Percentiles rank a stretch among this genome's conserved stretches.
These are phyloP conservation scores for Enoplosus armatus DNA, from an alignment of 2,797 vertebrate genomes.

Conservation along the genomic window DNA sequence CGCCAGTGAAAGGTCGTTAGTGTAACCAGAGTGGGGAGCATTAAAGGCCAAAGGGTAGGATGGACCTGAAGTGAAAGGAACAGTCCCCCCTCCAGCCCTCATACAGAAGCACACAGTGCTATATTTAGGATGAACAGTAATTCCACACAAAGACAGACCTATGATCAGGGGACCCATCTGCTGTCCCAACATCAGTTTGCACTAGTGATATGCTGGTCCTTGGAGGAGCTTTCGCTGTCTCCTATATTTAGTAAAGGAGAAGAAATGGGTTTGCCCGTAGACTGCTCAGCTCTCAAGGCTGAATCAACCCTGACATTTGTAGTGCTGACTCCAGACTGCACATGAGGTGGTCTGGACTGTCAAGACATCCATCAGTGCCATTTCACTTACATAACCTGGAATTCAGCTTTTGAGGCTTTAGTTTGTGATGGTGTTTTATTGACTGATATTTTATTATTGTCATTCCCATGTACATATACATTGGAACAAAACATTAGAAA, in stretches of 20 bases:
- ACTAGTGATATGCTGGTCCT: slow-evolving; percentile 28
- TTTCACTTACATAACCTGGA: slow-evolving; percentile 19
- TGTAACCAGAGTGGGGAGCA: slow-evolving; percentile 87
- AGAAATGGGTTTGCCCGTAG: slow-evolving; percentile 48
- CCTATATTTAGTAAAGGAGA: slow-evolving; percentile 77
- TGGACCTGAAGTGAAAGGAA: slow-evolving; percentile 71
- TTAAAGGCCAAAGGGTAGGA: slow-evolving; percentile 86
- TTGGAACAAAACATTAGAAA: neutral
- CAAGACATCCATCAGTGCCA: neutral
- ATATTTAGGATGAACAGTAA: slow-evolving; percentile 70
- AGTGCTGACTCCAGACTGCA: slow-evolving; percentile 62
- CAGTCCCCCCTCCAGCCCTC: slow-evolving; percentile 12
- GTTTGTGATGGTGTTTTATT: neutral
- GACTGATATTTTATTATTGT: neutral
- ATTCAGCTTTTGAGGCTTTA: neutral
- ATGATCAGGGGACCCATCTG: slow-evolving; percentile 28
- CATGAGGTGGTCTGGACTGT: slow-evolving; percentile 11
- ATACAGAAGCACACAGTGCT: slow-evolving; percentile 29
- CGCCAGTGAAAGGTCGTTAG: slow-evolving; percentile 81
- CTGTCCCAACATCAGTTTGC: slow-evolving; percentile 16
- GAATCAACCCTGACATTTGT: slow-evolving; percentile 82
- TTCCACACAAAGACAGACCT: slow-evolving; percentile 60
- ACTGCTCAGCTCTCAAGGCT: slow-evolving; percentile 38
- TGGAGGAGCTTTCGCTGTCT: neutral
- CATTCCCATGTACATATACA: neutral